Conservation (phyloP, 2,888 invertebrate species). For the Malthinus seriepunctatus region DNA sequence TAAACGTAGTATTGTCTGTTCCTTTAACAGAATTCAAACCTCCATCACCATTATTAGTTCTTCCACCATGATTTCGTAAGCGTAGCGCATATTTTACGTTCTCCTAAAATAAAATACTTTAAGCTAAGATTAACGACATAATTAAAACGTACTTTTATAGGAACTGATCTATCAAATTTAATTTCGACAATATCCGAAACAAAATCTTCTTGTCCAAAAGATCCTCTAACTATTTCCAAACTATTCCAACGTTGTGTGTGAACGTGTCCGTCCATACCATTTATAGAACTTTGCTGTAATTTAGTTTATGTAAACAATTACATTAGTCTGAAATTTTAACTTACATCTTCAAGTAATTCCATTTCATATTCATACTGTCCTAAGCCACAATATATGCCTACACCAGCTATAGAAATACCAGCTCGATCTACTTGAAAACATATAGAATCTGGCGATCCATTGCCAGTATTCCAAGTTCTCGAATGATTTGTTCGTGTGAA, state of each 20-base stretch:
- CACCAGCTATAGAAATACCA: constrained; percentile 88
- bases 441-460: constrained; percentile 95
- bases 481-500: constrained; percentile 89
- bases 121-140: background rate
- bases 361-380: constrained; percentile 90
- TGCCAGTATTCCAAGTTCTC: constrained; percentile 95
- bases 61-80: constrained; percentile 85
- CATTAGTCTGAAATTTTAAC: constrained; percentile 38
- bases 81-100: constrained; percentile 87
- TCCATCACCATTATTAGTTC: constrained; percentile 94
- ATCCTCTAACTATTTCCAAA: constrained; percentile 80
- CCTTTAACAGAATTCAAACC: constrained; percentile 88
- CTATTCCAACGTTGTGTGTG: constrained; percentile 86
- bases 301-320: constrained; percentile 1
- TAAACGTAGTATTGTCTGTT: constrained; percentile 89
- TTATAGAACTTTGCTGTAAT: constrained; percentile 56
- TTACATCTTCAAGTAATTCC: constrained; percentile 82
- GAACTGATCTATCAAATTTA: constrained; percentile 86
- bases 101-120: constrained; percentile 61
- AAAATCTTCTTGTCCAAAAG: constrained; percentile 82
- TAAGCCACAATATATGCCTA: constrained; percentile 86
- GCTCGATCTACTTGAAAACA: constrained; percentile 90
- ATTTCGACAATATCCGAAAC: constrained; percentile 88
- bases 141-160: constrained; percentile 69
- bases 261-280: constrained; percentile 58